phyloP scores from a whole-genome alignment of 1,140 invertebrate genomes.

The Ips nitidus region DNA sequence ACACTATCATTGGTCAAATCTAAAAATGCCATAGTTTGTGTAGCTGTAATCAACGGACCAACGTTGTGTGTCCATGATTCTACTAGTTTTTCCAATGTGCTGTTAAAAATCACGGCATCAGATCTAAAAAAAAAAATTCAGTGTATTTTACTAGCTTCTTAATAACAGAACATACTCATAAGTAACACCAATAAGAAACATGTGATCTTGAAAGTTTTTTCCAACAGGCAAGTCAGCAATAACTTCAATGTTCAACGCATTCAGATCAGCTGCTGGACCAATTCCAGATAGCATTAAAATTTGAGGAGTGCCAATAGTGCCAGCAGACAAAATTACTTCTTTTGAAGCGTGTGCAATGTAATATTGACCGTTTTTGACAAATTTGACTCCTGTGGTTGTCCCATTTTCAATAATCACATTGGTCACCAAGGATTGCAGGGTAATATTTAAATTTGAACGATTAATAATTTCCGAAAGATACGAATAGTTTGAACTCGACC shows the following conservation, averaged over 20 bases:
- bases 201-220: constrained; percentile 76
- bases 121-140: not conserved
- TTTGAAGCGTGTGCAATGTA: constrained; percentile 56
- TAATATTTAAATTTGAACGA: constrained; percentile 33
- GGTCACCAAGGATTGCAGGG: constrained; percentile 64
- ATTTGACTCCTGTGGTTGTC: constrained; percentile 71
- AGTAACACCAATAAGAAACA: constrained; percentile 55
- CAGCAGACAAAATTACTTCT: constrained; percentile 77
- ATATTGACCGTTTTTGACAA: constrained; percentile 56
- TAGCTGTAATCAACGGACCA: too few relatives aligned
- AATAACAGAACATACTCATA: not conserved
- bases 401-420: constrained; percentile 65
- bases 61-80: not conserved
- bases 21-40: too few relatives aligned
- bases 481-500: constrained; percentile 42
- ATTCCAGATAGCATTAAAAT: constrained; percentile 84
- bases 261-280: constrained; percentile 70
- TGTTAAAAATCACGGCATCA: not conserved
- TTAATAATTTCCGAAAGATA: constrained; percentile 26
- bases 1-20: too few relatives aligned
- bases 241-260: constrained; percentile 63
- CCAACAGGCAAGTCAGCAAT: constrained; percentile 73
- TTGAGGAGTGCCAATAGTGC: constrained; percentile 74
- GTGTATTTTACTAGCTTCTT: not conserved
- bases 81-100: not conserved